Evolutionary conservation across 2,797 vertebrate species (phyloP), one percentile per base, ranked within the genome.

Genomic region (Rhincodon typus): DNA sequence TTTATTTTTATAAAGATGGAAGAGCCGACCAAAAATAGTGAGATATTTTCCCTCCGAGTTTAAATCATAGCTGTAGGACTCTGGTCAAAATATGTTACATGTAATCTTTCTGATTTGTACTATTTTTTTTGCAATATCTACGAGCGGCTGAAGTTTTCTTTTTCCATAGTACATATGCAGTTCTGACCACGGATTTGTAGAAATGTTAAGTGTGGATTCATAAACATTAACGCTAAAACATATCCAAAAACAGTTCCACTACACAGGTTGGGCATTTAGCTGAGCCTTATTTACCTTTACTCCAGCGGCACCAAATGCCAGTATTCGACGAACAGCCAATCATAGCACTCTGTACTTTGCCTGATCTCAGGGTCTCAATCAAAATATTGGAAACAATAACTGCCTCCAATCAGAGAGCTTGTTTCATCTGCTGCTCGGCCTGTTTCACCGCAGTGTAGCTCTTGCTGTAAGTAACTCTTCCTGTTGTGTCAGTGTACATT

Each of bases 341-440:
- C 42, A 74, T 3, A 70, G 42, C 69, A 74, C 42, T 62, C 25
- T 34, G 42, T 34, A 72, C 94, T 94, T 42, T 94, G 67, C 66
- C 66, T 69, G n/a, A 42, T 93, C 94, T 94, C 17, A 53, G 69
- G 69, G 69, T 94, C 53, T 53, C 69, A 94, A 74, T 94, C 94
- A 94, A 74, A 94, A 46, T 74, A 94, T 94, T 94, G 94, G 90
- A 69, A 93, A 93, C 94, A 72, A 53, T 94, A 94, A 94, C 42
- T 53, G 69, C 38, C 94, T 34, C 94, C 94, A 94, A 94, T 94
- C 42, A 46, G 46, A 94, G 94, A n/a, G 90, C 94, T 74, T 23
- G 38, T 74, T 46, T 74, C 94, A 94, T 74, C 17, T 70, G 94
- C 38, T 94, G 38, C 5, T 53, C 42, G 69, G 42, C 94, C 38